phyloP scores from a whole-genome alignment of 2,888 invertebrate species.

The Lithophane ornitopus region DNA sequence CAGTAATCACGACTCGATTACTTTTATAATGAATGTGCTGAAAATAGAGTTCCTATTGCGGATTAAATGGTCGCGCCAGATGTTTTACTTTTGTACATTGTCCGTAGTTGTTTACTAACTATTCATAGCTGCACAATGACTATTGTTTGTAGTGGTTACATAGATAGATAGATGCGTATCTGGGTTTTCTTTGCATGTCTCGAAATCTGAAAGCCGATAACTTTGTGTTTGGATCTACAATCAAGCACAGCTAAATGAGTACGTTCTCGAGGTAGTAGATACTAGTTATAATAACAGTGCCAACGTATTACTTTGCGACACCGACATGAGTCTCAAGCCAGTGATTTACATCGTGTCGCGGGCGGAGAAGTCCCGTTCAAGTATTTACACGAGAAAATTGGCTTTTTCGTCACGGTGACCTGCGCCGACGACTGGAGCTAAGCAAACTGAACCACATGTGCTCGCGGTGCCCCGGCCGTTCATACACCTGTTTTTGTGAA shows the following conservation, averaged over 20 bases:
- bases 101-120: slow-evolving; percentile 56
- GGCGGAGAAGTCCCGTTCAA: slow-evolving; percentile 73
- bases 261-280: slow-evolving; percentile 15
- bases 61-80: slow-evolving; percentile 27
- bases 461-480: slow-evolving; percentile 18
- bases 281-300: slow-evolving; percentile 44
- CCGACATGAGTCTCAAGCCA: slow-evolving; percentile 49
- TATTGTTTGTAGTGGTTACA: slow-evolving; percentile 47
- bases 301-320: slow-evolving; percentile 48
- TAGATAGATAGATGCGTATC: slow-evolving; percentile 35
- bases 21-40: slow-evolving; percentile 28
- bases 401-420: slow-evolving; percentile 73
- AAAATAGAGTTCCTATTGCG: slow-evolving; percentile 33
- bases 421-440: slow-evolving; percentile 64
- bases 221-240: slow-evolving; percentile 20
- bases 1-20: slow-evolving; percentile 45
- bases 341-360: slow-evolving; percentile 68
- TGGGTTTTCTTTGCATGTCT: slow-evolving; percentile 20
- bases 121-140: slow-evolving; percentile 56
- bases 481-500: slow-evolving; percentile 50
- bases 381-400: slow-evolving; percentile 81
- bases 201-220: slow-evolving; percentile 34
- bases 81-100: slow-evolving; percentile 59
- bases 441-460: slow-evolving; percentile 64
- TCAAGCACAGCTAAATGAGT: slow-evolving; percentile 14